Base-by-base conservation (phyloP, 2,888 invertebrate genomes). In the Rhamnusium bicolor region DNA sequence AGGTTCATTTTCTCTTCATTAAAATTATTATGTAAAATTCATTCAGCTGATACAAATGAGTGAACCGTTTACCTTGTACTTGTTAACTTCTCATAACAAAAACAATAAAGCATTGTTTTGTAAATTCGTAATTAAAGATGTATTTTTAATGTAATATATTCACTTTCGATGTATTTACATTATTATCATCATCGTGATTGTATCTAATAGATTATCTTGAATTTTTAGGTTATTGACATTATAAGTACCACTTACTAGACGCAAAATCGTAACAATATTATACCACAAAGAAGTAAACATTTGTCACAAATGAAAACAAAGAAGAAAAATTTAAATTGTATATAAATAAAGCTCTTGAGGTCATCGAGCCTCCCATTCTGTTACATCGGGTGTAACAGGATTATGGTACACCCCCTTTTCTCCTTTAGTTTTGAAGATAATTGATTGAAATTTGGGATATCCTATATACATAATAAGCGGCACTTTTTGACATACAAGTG, bases 161-260 rank as follows among this genome's bases (percentile, higher is more conserved):
- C 58, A 10, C 58, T 58, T 58, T 58, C 58, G 7, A 7, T 58
- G 12, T 32, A 58, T 58, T 32, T 16, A 18, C 58, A 58, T 58
- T n/a, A 58, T 58, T 21, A 29, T 58, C 21, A 29, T 58, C 21
- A 29, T 58, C 29, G 10, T 58, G 0, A 54, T 24, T 0, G 14
- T 58, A 29, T 27, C 12, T 29, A 29, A 14, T 29, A 5, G 18
- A 29, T 14, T 8, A 29, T 58, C 14, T 58, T 1, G 14, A 6
- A 14, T 58, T 24, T 29, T 14, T 2, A 58, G 58, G 29, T 29
- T 29, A 16, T 29, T 58, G 29, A 58, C 58, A 12, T 27, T n/a
- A 24, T 4, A 16, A 29, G 24, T 29, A 27, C 29, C 32, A 32
- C 14, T 29, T 16, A 24, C n/a, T n/a, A n/a, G n/a, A n/a, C n/a